These are phyloP conservation scores for Cavia aperea DNA, from an alignment of 2,113 vertebrate species.

Conservation along the genomic window DNA sequence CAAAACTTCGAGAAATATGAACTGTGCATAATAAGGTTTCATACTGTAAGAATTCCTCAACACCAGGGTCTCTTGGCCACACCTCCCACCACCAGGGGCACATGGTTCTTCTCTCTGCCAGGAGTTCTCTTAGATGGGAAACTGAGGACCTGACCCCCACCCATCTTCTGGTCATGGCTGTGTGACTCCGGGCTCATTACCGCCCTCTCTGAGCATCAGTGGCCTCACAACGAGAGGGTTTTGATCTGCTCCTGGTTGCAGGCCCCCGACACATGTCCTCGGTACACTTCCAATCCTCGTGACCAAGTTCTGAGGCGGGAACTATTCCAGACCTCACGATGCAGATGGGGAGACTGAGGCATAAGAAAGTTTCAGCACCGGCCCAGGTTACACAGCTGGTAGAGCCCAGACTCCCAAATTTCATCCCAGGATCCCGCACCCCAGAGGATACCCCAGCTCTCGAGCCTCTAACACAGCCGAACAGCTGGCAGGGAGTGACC, in stretches of 20 bases:
- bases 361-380: background rate
- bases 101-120: background rate
- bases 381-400: background rate
- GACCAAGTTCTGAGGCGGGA: accelerated
- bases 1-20: background rate
- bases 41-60: background rate
- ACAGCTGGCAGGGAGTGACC: background rate
- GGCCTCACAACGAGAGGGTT: background rate
- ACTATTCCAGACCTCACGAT: background rate
- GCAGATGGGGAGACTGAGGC: background rate
- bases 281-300: accelerated
- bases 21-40: background rate
- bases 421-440: accelerated
- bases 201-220: background rate
- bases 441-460: background rate
- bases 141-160: background rate
- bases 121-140: background rate
- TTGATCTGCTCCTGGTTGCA: accelerated
- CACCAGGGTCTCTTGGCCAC: background rate
- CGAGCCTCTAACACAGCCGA: background rate
- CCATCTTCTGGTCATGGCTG: background rate
- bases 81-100: background rate
- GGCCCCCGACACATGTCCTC: background rate
- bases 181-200: background rate
- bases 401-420: background rate